Evolutionary conservation across 92 coral and sea anemone genomes (phyloP).

Genomic region (Epizoanthus scotinus): DNA sequence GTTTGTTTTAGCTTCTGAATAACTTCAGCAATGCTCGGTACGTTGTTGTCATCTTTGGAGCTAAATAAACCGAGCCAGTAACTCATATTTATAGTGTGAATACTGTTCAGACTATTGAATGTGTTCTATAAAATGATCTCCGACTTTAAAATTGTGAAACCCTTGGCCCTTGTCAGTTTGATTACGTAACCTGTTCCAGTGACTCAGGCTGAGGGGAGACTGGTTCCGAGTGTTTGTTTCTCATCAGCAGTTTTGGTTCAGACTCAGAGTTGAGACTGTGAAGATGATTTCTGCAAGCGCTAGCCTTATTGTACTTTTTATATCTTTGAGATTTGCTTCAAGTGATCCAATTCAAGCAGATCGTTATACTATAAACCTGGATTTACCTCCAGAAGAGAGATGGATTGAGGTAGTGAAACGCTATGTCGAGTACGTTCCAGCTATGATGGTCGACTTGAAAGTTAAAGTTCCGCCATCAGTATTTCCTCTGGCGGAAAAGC

Average conservation of each 20-base stretch:
- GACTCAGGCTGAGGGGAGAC: background rate
- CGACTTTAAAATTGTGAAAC: too few relatives aligned
- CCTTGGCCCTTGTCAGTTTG: too few relatives aligned
- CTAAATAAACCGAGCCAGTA: slow-evolving; percentile 11
- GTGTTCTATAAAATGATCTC: too few relatives aligned
- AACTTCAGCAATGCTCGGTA: slow-evolving; percentile 58
- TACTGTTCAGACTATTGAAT: too few relatives aligned
- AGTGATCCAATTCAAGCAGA: slow-evolving; percentile 70
- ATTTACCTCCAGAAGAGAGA: slow-evolving; percentile 80
- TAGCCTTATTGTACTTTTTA: slow-evolving; percentile 13
- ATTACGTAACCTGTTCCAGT: too few relatives aligned
- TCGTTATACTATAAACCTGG: slow-evolving; percentile 67
- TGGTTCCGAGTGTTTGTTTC: background rate
- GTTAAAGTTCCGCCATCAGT: slow-evolving; percentile 42
- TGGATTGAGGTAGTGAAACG: slow-evolving; percentile 66
- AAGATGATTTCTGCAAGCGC: slow-evolving; percentile 15
- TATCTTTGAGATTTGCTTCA: background rate
- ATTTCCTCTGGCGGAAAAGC: slow-evolving; percentile 61
- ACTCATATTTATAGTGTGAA: background rate
- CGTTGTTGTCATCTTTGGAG: slow-evolving; percentile 69
- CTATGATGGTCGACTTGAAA: slow-evolving; percentile 34
- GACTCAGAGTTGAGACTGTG: background rate
- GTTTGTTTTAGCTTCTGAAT: slow-evolving; percentile 72
- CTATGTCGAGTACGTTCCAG: slow-evolving; percentile 51
- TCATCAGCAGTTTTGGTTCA: background rate